phyloP scores from a whole-genome alignment of 2,113 vertebrate species.

The Tetrax tetrax region DNA sequence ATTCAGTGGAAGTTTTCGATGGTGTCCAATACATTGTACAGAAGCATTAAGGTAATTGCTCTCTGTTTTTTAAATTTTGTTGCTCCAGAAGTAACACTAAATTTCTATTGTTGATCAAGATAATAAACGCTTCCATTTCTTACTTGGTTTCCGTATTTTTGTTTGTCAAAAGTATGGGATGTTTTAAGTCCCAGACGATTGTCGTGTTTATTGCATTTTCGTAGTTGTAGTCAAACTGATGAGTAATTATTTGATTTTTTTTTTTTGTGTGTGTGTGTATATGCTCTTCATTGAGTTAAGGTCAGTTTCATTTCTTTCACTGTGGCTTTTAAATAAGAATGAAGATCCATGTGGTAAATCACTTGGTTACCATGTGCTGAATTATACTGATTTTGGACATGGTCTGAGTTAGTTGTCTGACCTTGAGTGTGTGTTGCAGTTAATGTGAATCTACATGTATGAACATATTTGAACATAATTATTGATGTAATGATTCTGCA shows the following conservation, averaged over 20 bases:
- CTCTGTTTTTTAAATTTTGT: not conserved
- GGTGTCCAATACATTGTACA: not conserved
- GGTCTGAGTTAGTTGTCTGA: not conserved
- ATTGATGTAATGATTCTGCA: not conserved
- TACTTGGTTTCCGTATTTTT: not conserved
- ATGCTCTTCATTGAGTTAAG: not conserved
- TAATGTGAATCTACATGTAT: not conserved
- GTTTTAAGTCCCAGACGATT: not conserved
- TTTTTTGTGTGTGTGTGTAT: not conserved
- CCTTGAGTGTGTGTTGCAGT: not conserved
- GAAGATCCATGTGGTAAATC: not conserved
- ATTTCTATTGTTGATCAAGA: accelerated
- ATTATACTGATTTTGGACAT: not conserved
- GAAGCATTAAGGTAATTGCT: conserved; percentile 21
- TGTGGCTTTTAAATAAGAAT: not conserved
- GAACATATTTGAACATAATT: not conserved
- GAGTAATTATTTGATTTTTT: not conserved
- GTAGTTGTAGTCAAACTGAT: not conserved
- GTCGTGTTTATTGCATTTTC: not conserved
- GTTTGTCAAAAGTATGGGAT: not conserved
- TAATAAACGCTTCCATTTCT: not conserved
- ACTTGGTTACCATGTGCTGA: not conserved
- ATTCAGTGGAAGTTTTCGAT: not conserved
- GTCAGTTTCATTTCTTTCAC: not conserved
- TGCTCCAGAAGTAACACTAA: not conserved